Evolutionary conservation across 2,888 invertebrate genomes (phyloP).

Genomic region (Pachymerium ferrugineum): DNA sequence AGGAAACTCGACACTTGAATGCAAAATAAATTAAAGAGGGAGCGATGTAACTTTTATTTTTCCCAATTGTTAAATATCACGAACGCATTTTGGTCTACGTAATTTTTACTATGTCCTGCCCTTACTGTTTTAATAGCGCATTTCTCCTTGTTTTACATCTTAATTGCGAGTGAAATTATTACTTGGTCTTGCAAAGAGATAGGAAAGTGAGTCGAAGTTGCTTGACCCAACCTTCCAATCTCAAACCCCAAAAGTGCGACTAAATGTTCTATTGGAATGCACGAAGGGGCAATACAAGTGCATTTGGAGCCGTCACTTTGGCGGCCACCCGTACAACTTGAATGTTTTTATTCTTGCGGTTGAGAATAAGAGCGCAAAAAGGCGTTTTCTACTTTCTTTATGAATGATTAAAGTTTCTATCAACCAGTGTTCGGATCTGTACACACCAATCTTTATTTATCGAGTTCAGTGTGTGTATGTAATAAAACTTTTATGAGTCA

Average conservation of each 20-base stretch:
- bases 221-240: not conserved
- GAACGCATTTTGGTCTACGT: not conserved
- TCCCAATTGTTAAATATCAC: not conserved
- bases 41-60: not conserved
- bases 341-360: not conserved
- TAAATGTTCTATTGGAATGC: slow-evolving; percentile 10
- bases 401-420: not conserved
- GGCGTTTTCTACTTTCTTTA: not conserved
- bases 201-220: slow-evolving; percentile 1
- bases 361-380: not conserved
- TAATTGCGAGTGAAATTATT: slow-evolving; percentile 1
- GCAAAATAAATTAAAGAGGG: not conserved
- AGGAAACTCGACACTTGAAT: not conserved
- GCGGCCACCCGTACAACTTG: not conserved
- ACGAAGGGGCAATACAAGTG: slow-evolving; percentile 6
- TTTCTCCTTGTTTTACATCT: not conserved
- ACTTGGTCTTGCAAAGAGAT: not conserved
- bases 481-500: not conserved
- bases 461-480: no score
- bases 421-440: not conserved
- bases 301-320: slow-evolving; percentile 9
- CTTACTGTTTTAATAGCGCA: not conserved
- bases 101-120: no score
- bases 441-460: no score
- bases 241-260: not conserved